phyloP scores from a whole-genome alignment of 2,113 vertebrate species.

The Pagrus major region DNA sequence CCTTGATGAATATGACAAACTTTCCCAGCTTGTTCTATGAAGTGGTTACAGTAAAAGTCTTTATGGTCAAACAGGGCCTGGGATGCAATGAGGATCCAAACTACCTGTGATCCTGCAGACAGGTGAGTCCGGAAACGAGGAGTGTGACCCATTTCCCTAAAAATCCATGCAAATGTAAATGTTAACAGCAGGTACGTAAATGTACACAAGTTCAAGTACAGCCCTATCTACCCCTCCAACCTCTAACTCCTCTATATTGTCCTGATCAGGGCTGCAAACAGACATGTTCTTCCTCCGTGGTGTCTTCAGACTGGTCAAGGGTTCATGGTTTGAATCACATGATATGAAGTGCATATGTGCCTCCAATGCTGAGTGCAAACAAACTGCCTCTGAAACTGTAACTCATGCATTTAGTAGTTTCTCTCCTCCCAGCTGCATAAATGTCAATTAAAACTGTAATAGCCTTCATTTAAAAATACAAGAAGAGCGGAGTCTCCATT shows the following conservation, averaged over 20 bases:
- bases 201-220: no score
- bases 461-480: slow-evolving; percentile 63
- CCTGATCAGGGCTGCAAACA: neutral
- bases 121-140: neutral
- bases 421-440: slow-evolving; percentile 8
- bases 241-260: neutral
- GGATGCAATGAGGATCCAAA: no score
- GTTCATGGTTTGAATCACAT: neutral
- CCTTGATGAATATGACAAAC: no score
- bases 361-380: slow-evolving; percentile 3
- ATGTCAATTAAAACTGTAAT: slow-evolving; percentile 44
- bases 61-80: no score
- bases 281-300: neutral
- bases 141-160: neutral
- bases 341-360: neutral
- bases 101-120: neutral
- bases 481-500: slow-evolving; percentile 48
- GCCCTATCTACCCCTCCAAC: no score
- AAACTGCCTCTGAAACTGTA: slow-evolving; percentile 10
- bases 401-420: slow-evolving; percentile 8
- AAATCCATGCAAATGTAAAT: no score
- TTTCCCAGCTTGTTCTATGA: no score
- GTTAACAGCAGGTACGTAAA: no score
- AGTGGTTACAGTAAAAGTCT: no score
- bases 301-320: neutral